Evolutionary conservation across 2,888 invertebrate species (phyloP).

Genomic region (Emmelina monodactyla): DNA sequence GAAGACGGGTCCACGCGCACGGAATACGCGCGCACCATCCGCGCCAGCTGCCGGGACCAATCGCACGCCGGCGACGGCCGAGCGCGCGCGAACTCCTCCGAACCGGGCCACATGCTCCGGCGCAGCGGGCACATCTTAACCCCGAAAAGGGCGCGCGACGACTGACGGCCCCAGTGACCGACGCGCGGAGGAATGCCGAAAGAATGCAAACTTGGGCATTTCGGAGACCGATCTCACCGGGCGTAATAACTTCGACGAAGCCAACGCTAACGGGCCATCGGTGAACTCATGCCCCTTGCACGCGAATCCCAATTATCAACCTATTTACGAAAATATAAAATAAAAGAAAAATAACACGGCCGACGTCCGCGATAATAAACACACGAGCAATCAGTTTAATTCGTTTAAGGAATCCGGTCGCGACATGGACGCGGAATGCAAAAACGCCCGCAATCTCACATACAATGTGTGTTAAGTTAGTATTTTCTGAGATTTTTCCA

Average conservation of each 20-base stretch:
- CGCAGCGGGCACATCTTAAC: conserved; percentile 64
- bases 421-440: conserved; percentile 35
- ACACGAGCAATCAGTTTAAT: conserved; percentile 33
- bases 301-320: conserved; percentile 41
- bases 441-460: conserved; percentile 26
- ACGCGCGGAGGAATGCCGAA: conserved; percentile 66
- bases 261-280: conserved; percentile 41
- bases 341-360: neutral
- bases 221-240: conserved; percentile 65
- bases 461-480: conserved; percentile 28
- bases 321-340: conserved; percentile 12
- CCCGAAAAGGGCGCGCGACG: conserved; percentile 65
- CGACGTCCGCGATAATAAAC: conserved; percentile 25
- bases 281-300: conserved; percentile 40
- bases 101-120: conserved; percentile 61
- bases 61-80: conserved; percentile 39
- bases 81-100: conserved; percentile 32
- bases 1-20: conserved; percentile 50
- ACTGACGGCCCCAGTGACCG: conserved; percentile 60
- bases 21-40: conserved; percentile 56
- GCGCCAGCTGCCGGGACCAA: conserved; percentile 39
- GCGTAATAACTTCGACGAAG: conserved; percentile 63
- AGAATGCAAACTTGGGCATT: conserved; percentile 68
- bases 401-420: conserved; percentile 26
- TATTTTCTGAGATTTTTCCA: conserved; percentile 58